Conservation (phyloP, 2,888 invertebrate species). For the Drymonia ruficornis region DNA sequence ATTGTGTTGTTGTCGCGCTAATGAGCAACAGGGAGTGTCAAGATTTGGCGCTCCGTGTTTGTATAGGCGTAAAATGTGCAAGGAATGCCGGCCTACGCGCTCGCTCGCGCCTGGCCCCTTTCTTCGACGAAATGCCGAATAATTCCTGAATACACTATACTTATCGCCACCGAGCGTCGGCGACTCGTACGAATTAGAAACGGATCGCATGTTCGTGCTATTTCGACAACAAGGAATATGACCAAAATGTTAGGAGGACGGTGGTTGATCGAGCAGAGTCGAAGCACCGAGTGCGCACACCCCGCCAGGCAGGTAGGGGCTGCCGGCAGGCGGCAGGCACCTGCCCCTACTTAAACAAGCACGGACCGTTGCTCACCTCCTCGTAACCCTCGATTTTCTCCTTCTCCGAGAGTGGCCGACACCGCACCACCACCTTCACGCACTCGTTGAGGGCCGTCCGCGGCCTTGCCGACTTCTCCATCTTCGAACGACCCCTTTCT, state of each 20-base stretch:
- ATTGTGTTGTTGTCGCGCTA: constrained; percentile 18
- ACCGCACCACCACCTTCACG: constrained; percentile 98
- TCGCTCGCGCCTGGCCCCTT: constrained; percentile 24
- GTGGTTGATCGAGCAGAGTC: constrained; percentile 23
- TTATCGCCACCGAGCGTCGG: no score
- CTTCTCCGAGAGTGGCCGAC: constrained; percentile 96
- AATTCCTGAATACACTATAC: neutral
- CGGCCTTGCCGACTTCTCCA: constrained; percentile 81
- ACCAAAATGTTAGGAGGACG: constrained; percentile 25
- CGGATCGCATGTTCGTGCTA: neutral
- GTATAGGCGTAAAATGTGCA: constrained; percentile 38
- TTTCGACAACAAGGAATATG: constrained; percentile 13
- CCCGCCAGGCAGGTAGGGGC: constrained; percentile 22
- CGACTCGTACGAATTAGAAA: no score
- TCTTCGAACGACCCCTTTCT: constrained; percentile 60
- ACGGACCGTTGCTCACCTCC: constrained; percentile 72
- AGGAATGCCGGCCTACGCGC: constrained; percentile 35
- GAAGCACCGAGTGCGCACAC: constrained; percentile 66
- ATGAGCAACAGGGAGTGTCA: constrained; percentile 24
- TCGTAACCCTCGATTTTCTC: constrained; percentile 91
- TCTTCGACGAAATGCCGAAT: constrained; percentile 17
- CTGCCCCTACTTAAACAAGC: constrained; percentile 42
- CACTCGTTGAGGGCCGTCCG: constrained; percentile 89
- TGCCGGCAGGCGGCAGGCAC: no score
- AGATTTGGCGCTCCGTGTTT: constrained; percentile 16